Percentiles rank a stretch among this genome's conserved stretches.
These are phyloP conservation scores for Dicaeum eximium DNA, from an alignment of 2,113 vertebrate genomes.

Conservation along the genomic window DNA sequence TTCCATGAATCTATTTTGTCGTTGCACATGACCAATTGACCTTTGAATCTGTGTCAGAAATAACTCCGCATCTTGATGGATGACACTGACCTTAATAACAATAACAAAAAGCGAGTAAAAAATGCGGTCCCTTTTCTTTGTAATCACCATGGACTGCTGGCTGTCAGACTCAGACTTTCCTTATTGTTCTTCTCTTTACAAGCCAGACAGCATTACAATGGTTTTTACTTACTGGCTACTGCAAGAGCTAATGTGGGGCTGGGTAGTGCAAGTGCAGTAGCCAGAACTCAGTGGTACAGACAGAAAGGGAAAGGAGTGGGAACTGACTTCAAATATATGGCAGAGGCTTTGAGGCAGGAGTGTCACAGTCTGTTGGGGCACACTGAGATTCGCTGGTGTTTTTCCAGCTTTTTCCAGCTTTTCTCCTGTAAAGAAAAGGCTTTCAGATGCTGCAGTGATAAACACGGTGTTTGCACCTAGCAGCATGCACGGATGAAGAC, in stretches of 20 bases:
- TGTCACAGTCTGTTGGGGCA: background rate
- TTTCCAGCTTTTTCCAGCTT: background rate
- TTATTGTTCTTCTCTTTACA: conserved; percentile 56
- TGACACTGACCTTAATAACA: conserved; percentile 67
- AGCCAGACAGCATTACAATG: conserved; percentile 69
- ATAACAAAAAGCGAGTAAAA: conserved; percentile 49
- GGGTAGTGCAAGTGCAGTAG: background rate
- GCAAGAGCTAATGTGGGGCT: conserved; percentile 24
- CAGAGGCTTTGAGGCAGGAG: background rate
- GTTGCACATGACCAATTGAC: conserved; percentile 59
- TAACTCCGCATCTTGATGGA: conserved; percentile 62
- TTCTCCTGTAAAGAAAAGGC: background rate
- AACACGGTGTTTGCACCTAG: background rate
- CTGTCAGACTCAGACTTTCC: conserved; percentile 36
- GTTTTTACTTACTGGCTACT: conserved; percentile 49
- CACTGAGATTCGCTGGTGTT: background rate
- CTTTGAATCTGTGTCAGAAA: conserved; percentile 63
- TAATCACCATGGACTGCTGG: conserved; percentile 53
- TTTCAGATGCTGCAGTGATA: background rate
- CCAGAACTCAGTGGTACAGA: background rate
- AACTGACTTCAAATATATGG: background rate
- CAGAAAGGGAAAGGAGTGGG: background rate
- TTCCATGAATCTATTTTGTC: conserved; percentile 23
- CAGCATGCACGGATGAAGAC: background rate
- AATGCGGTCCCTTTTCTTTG: conserved; percentile 38